phyloP scores from a whole-genome alignment of 2,888 invertebrate species.

The Drosophila acutilabella region DNA sequence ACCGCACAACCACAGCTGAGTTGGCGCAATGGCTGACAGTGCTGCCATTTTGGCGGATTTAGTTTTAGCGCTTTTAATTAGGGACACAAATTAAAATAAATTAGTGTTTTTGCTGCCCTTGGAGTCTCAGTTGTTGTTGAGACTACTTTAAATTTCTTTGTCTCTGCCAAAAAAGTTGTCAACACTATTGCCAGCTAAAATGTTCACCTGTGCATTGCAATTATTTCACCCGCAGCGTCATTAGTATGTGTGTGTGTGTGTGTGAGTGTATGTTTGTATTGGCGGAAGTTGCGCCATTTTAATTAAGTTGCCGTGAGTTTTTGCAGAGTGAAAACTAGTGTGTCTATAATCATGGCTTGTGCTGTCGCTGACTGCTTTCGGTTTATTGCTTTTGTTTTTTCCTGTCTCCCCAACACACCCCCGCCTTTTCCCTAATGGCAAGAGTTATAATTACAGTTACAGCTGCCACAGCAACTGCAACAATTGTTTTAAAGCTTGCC shows the following conservation, averaged over 20 bases:
- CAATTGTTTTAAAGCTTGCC: slow-evolving; percentile 17
- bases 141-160: too few relatives aligned
- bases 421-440: slow-evolving; percentile 32
- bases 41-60: neutral
- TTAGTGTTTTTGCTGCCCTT: too few relatives aligned
- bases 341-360: slow-evolving; percentile 49
- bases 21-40: slow-evolving; percentile 32
- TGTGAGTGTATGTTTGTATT: slow-evolving; percentile 12
- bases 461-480: slow-evolving; percentile 44
- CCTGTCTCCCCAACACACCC: too few relatives aligned
- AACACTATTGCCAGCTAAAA: slow-evolving; percentile 26
- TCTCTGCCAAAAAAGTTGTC: neutral
- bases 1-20: slow-evolving; percentile 22
- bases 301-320: slow-evolving; percentile 69
- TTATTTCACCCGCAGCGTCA: slow-evolving; percentile 59
- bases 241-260: slow-evolving; percentile 10
- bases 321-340: slow-evolving; percentile 19
- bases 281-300: slow-evolving; percentile 69
- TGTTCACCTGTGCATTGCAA: slow-evolving; percentile 58
- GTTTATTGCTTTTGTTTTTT: slow-evolving; percentile 69
- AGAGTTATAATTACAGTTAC: slow-evolving; percentile 61
- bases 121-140: too few relatives aligned
- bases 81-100: too few relatives aligned
- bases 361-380: slow-evolving; percentile 32
- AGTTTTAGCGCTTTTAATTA: too few relatives aligned